A percentile compares a stretch with the other conserved stretches of the same genome.
phyloP scores from a whole-genome alignment of 1,140 invertebrate genomes.

The Melitaea cinxia region DNA sequence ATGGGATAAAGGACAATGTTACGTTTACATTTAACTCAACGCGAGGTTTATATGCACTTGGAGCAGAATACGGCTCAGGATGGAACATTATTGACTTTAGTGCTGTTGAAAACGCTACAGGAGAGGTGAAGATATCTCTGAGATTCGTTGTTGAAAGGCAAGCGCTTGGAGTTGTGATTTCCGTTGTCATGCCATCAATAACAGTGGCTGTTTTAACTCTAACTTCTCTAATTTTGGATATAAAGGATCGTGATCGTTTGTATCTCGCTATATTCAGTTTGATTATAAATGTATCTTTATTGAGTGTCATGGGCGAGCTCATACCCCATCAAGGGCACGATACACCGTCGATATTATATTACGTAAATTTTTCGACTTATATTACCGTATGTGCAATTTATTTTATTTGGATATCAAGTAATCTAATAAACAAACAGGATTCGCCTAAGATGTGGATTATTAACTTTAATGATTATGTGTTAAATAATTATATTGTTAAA shows the following conservation, averaged over 20 bases:
- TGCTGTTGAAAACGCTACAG: conserved; percentile 20
- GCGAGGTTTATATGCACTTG: conserved; percentile 19
- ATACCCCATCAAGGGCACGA: conserved; percentile 45
- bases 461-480: neutral
- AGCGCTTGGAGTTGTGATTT: conserved; percentile 35
- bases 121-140: conserved; percentile 13
- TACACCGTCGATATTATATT: conserved; percentile 45
- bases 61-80: conserved; percentile 42
- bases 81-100: conserved; percentile 46
- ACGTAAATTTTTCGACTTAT: conserved; percentile 40
- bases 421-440: conserved; percentile 14
- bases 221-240: conserved; percentile 37
- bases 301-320: conserved; percentile 32
- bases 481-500: neutral
- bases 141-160: conserved; percentile 47
- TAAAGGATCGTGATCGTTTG: conserved; percentile 30
- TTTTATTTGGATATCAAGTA: conserved; percentile 39
- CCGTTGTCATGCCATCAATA: conserved; percentile 42
- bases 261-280: conserved; percentile 42
- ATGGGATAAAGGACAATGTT: conserved; percentile 11
- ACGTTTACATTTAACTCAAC: conserved; percentile 24
- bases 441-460: neutral
- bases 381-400: conserved; percentile 38
- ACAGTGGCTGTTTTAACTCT: conserved; percentile 42
- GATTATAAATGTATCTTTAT: conserved; percentile 43